Conservation (phyloP, 2,888 invertebrate species). For the Neoscelio sp. region DNA sequence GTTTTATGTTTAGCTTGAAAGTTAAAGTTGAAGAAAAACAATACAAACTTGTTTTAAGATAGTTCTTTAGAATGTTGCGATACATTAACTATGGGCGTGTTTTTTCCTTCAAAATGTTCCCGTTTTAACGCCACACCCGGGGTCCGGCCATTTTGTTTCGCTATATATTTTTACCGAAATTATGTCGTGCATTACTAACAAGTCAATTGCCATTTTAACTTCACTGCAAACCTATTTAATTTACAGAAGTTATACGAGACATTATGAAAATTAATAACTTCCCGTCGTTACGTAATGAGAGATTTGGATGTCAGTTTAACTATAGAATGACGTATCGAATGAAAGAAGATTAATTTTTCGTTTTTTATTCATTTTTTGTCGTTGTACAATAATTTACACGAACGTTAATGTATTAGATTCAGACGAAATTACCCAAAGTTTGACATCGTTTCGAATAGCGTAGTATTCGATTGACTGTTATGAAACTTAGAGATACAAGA, state of each 20-base stretch:
- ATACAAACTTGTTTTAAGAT: no score
- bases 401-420: no score
- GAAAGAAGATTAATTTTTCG: background rate
- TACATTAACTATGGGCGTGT: no score
- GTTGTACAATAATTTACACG: no score
- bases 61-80: no score
- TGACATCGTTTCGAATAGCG: constrained; percentile 38
- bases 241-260: background rate
- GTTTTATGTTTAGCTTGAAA: no score
- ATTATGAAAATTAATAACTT: background rate
- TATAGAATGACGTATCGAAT: background rate
- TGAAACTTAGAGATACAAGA: constrained; percentile 56
- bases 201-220: constrained; percentile 1
- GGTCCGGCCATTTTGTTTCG: constrained; percentile 26
- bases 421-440: constrained; percentile 47
- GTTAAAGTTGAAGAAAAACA: no score
- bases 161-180: constrained; percentile 10
- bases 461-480: constrained; percentile 51
- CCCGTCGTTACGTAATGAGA: background rate
- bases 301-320: background rate
- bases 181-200: background rate
- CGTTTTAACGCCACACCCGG: no score
- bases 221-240: background rate
- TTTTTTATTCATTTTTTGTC: no score
- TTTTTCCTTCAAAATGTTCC: no score